Evolutionary conservation across 2,797 vertebrate species (phyloP).

Genomic region (Acanthornis magna): DNA sequence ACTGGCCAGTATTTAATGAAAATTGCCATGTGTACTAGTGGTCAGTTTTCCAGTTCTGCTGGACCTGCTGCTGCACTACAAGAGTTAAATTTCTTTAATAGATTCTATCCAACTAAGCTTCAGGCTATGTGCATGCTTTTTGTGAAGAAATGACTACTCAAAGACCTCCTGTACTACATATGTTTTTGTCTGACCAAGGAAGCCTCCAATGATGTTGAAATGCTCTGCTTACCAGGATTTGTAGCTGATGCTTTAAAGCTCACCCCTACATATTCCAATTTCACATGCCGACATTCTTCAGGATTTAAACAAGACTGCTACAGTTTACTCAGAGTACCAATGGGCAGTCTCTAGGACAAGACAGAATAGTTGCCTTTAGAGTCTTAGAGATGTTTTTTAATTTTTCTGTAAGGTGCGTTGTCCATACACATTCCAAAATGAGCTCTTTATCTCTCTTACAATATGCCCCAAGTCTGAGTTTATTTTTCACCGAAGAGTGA

Average conservation of each 20-base stretch:
- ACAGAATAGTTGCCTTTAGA: not conserved
- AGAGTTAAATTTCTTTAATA: not conserved
- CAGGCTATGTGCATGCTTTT: not conserved
- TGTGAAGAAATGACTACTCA: not conserved
- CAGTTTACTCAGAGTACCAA: not conserved
- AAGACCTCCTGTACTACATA: not conserved
- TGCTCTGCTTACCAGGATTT: not conserved
- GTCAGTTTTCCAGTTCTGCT: not conserved
- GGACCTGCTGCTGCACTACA: not conserved
- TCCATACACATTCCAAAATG: not conserved
- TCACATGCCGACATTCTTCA: not conserved
- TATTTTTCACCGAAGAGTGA: not conserved
- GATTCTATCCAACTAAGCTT: not conserved
- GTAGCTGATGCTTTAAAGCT: not conserved
- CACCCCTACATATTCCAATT: not conserved
- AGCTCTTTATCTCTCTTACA: not conserved
- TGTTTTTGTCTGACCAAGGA: not conserved
- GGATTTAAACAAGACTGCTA: not conserved
- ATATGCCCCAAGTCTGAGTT: not conserved
- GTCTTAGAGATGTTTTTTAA: not conserved
- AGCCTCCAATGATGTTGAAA: not conserved
- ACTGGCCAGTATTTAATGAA: not conserved
- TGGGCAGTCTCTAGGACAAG: not conserved
- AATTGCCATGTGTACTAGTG: not conserved
- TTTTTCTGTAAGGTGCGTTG: not conserved